Conservation (phyloP, 37 sponge, comb jelly and placozoan species). For the Ephydatia muelleri region DNA sequence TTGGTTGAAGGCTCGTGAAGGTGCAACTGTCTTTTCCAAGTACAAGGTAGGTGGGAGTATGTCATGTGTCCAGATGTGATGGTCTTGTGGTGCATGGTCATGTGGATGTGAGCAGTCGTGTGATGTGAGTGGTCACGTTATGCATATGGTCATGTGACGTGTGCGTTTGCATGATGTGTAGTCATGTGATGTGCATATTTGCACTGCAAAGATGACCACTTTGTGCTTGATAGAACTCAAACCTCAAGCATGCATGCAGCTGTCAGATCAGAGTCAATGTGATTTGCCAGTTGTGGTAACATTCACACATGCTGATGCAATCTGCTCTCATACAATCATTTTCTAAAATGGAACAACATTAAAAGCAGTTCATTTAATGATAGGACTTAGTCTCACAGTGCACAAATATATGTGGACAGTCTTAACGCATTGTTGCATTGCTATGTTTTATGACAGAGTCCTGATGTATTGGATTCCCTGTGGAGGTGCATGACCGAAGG, state of each 20-base stretch:
- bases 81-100: neutral
- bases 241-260: too few relatives aligned
- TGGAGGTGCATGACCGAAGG: constrained; percentile 48
- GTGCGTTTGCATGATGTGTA: neutral
- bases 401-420: too few relatives aligned
- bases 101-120: neutral
- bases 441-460: neutral
- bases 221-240: too few relatives aligned
- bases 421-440: too few relatives aligned
- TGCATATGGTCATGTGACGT: neutral
- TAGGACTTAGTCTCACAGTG: too few relatives aligned
- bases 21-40: neutral
- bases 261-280: too few relatives aligned
- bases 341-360: too few relatives aligned
- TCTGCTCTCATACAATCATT: neutral
- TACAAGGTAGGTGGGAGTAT: constrained; percentile 54
- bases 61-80: neutral
- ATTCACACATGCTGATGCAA: neutral
- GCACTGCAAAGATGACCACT: too few relatives aligned
- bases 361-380: too few relatives aligned
- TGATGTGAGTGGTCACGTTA: neutral
- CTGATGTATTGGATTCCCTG: neutral
- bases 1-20: constrained; percentile 41
- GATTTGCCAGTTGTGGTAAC: neutral
- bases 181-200: neutral